A percentile compares a stretch with the other conserved stretches of the same genome.
Conservation (phyloP, 2,797 vertebrate species). For the Halcyon chelicuti region DNA sequence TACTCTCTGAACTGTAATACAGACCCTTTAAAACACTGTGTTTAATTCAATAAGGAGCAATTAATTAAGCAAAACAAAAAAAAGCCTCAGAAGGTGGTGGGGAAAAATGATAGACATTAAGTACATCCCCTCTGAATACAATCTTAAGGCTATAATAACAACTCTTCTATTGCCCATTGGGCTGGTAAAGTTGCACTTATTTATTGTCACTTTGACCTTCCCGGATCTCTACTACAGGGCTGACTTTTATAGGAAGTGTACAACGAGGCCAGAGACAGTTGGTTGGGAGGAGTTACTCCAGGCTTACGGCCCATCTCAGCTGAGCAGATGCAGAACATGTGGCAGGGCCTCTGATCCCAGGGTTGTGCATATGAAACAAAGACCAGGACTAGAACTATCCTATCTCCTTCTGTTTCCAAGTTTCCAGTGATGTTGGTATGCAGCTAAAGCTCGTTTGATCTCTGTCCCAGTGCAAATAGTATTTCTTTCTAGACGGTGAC, state of each 20-base stretch:
- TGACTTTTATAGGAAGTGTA: background rate
- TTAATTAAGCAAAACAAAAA: background rate
- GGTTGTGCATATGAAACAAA: background rate
- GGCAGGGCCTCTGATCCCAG: background rate
- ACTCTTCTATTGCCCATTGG: background rate
- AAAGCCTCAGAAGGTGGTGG: background rate
- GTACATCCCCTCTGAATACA: background rate
- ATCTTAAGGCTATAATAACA: background rate
- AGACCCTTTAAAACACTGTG: background rate
- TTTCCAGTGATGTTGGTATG: background rate
- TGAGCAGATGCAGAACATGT: background rate
- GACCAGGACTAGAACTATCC: background rate
- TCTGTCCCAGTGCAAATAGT: background rate
- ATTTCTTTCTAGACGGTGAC: background rate
- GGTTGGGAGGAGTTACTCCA: background rate
- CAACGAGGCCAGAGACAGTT: background rate
- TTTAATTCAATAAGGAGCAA: background rate
- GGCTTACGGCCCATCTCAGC: rapidly evolving
- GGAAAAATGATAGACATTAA: background rate
- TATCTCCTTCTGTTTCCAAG: background rate
- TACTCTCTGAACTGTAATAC: background rate
- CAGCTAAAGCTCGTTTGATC: background rate
- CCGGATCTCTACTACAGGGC: background rate
- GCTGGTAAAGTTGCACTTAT: background rate
- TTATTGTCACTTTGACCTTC: background rate